phyloP scores from a whole-genome alignment of 2,888 invertebrate genomes.

The Belgica antarctica region DNA sequence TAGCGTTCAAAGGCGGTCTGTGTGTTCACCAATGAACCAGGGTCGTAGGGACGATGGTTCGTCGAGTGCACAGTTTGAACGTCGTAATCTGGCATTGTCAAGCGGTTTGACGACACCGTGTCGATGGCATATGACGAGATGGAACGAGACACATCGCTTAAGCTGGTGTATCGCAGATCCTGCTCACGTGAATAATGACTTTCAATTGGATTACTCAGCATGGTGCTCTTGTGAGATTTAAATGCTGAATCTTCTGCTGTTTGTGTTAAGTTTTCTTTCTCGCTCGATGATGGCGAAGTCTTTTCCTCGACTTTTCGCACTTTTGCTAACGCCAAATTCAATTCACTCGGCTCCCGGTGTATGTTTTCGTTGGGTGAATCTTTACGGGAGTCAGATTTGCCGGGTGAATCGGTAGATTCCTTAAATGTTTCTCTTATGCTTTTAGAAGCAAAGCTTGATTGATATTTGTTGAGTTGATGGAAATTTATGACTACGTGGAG shows the following conservation, averaged over 20 bases:
- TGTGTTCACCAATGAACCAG: constrained; percentile 60
- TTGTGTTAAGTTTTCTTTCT: not conserved
- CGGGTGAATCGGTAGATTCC: no score
- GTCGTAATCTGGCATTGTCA: constrained; percentile 47
- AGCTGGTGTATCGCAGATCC: constrained; percentile 56
- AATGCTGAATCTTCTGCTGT: constrained; percentile 1
- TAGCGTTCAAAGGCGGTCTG: constrained; percentile 65
- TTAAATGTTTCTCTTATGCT: constrained; percentile 9
- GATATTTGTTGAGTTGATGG: constrained; percentile 44
- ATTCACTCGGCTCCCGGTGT: no score
- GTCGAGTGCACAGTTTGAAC: constrained; percentile 52
- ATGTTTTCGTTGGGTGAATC: not conserved
- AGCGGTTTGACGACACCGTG: constrained; percentile 51
- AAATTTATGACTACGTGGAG: constrained; percentile 42
- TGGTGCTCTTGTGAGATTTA: constrained; percentile 21
- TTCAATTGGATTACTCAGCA: constrained; percentile 44
- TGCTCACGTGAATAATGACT: constrained; percentile 44
- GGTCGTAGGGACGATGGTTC: constrained; percentile 62
- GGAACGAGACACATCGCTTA: constrained; percentile 63
- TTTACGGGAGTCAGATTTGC: not conserved
- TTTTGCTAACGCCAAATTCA: not conserved
- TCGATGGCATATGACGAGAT: constrained; percentile 62
- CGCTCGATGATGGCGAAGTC: not conserved
- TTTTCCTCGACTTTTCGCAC: constrained; percentile 1
- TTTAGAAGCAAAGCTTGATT: constrained; percentile 35